Evolutionary conservation across 2,113 vertebrate genomes (phyloP).

Genomic region (Sardina pilchardus): DNA sequence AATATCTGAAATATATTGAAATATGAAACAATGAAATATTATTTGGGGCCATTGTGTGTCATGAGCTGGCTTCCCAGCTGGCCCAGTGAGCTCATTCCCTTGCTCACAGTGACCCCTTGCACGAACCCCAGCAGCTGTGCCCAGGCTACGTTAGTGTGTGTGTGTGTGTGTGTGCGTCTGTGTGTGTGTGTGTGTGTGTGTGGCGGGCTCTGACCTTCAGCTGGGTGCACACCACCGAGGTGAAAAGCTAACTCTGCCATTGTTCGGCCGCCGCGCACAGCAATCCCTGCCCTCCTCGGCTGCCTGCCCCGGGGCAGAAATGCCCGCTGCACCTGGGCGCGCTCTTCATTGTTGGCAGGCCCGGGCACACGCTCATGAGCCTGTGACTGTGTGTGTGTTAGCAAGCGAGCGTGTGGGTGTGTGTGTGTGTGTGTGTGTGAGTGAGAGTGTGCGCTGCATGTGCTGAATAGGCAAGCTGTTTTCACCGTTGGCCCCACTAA

Average conservation of each 20-base stretch:
- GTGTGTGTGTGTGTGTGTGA: conserved; percentile 21
- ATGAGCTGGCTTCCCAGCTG: neutral
- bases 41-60: neutral
- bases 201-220: neutral
- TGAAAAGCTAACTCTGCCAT: conserved; percentile 5
- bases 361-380: conserved; percentile 50
- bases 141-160: neutral
- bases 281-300: conserved; percentile 5
- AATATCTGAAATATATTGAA: no score
- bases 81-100: neutral
- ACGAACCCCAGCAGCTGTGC: neutral
- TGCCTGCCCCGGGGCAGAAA: conserved; percentile 15
- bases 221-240: neutral
- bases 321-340: conserved; percentile 56
- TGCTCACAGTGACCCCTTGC: neutral
- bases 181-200: neutral
- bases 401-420: neutral
- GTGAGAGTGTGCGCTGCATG: conserved; percentile 41
- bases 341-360: conserved; percentile 50
- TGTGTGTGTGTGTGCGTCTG: neutral
- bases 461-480: conserved; percentile 46
- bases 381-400: neutral
- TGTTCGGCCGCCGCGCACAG: neutral
- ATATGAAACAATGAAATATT: no score
- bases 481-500: conserved; percentile 52